Evolutionary conservation across 2,888 invertebrate genomes (phyloP).

Genomic region (Clitarchus hookeri): DNA sequence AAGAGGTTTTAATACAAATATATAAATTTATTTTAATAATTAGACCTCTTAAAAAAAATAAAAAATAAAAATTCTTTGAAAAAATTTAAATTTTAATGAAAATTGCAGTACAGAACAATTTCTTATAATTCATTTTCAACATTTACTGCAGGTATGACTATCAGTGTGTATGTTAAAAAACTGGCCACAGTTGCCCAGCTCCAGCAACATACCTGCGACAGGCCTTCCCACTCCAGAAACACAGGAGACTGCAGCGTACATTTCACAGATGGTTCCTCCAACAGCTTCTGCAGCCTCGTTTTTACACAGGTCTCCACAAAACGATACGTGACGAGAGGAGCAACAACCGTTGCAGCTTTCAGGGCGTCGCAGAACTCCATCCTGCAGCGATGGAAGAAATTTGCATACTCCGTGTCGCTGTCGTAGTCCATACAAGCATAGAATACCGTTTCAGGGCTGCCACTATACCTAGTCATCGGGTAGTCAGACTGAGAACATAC

Average conservation of each 20-base stretch:
- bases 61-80: too few relatives aligned
- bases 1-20: too few relatives aligned
- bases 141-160: too few relatives aligned
- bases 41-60: too few relatives aligned
- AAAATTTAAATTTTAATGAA: too few relatives aligned
- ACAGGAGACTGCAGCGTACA: conserved; percentile 59
- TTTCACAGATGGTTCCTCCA: conserved; percentile 51
- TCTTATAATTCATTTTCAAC: too few relatives aligned
- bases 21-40: too few relatives aligned
- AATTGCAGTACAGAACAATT: too few relatives aligned
- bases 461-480: conserved; percentile 60
- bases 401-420: conserved; percentile 85
- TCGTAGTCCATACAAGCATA: conserved; percentile 87
- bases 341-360: conserved; percentile 77
- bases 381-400: conserved; percentile 81
- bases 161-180: too few relatives aligned
- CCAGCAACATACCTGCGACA: conserved; percentile 55
- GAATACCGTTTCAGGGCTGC: conserved; percentile 59
- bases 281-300: conserved; percentile 70
- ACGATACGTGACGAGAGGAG: conserved; percentile 80
- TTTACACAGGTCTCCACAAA: conserved; percentile 84
- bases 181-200: too few relatives aligned
- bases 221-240: conserved; percentile 85
- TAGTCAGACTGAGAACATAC: conserved; percentile 60
- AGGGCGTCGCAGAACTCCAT: conserved; percentile 78